phyloP scores from a whole-genome alignment of 2,888 invertebrate species.

The Pammene aurita region DNA sequence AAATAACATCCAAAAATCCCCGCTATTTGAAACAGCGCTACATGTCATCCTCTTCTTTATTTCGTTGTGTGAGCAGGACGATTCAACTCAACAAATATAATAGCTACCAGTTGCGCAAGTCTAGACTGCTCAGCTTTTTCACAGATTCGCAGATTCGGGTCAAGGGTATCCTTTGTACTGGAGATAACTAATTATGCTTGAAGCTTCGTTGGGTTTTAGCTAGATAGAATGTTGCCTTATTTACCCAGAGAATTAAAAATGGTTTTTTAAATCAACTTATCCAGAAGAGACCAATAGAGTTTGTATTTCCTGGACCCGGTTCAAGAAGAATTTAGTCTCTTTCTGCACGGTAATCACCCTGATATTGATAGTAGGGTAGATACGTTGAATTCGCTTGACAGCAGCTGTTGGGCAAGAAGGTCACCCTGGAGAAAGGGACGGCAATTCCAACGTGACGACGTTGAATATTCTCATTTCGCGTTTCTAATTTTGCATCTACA shows the following conservation, averaged over 20 bases:
- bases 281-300: neutral
- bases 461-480: too few relatives aligned
- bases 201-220: slow-evolving; percentile 1
- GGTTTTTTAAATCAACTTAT: neutral
- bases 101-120: slow-evolving; percentile 15
- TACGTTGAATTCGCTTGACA: too few relatives aligned
- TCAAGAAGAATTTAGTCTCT: too few relatives aligned
- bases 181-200: slow-evolving; percentile 10
- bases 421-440: too few relatives aligned
- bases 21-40: neutral
- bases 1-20: too few relatives aligned
- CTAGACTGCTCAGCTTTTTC: slow-evolving; percentile 22
- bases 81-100: neutral
- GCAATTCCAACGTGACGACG: too few relatives aligned
- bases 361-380: too few relatives aligned
- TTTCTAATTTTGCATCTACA: too few relatives aligned
- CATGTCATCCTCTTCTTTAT: neutral
- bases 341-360: too few relatives aligned
- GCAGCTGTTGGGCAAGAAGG: too few relatives aligned
- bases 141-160: slow-evolving; percentile 11
- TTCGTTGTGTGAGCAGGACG: slow-evolving; percentile 7
- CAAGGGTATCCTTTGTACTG: slow-evolving; percentile 16
- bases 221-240: neutral
- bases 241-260: neutral
- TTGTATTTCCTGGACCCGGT: too few relatives aligned